Evolutionary conservation across 1,140 invertebrate species (phyloP).

Genomic region (Zeugodacus cucurbitae): DNA sequence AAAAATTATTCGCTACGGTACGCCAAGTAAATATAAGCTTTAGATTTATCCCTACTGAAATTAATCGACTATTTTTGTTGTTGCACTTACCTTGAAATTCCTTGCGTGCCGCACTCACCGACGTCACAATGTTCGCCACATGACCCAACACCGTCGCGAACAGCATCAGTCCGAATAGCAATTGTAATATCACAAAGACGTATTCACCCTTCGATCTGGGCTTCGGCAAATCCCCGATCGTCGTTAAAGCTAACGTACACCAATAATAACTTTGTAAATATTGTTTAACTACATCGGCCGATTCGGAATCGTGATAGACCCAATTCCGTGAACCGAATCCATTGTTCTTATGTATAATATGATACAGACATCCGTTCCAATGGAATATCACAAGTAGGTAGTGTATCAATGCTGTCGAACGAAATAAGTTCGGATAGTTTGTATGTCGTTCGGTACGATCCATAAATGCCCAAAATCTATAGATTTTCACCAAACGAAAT

Average conservation of each 20-base stretch:
- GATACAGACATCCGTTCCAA: constrained; percentile 98
- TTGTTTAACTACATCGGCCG: constrained; percentile 88
- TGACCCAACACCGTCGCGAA: constrained; percentile 94
- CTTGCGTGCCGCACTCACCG: constrained; percentile 91
- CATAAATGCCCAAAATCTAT: constrained; percentile 98
- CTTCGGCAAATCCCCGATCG: constrained; percentile 83
- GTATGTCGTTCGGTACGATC: constrained; percentile 98
- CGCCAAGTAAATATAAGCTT: too few species aligned
- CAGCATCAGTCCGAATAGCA: constrained; percentile 89
- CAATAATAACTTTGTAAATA: constrained; percentile 98
- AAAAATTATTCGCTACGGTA: too few species aligned
- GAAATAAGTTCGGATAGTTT: constrained; percentile 98
- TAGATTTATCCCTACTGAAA: too few species aligned
- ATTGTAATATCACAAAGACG: constrained; percentile 89
- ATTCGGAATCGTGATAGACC: constrained; percentile 86
- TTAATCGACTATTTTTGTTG: too few species aligned
- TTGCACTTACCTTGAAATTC: constrained; percentile 91
- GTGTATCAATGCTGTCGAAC: constrained; percentile 93
- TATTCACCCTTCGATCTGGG: constrained; percentile 91
- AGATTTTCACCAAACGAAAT: constrained; percentile 98
- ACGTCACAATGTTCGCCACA: constrained; percentile 95
- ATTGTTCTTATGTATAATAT: constrained; percentile 94
- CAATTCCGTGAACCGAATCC: constrained; percentile 92
- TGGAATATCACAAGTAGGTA: constrained; percentile 98
- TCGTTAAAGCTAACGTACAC: constrained; percentile 95